Base-by-base conservation (phyloP, 1,140 invertebrate species). In the Monochamus saltuarius region DNA sequence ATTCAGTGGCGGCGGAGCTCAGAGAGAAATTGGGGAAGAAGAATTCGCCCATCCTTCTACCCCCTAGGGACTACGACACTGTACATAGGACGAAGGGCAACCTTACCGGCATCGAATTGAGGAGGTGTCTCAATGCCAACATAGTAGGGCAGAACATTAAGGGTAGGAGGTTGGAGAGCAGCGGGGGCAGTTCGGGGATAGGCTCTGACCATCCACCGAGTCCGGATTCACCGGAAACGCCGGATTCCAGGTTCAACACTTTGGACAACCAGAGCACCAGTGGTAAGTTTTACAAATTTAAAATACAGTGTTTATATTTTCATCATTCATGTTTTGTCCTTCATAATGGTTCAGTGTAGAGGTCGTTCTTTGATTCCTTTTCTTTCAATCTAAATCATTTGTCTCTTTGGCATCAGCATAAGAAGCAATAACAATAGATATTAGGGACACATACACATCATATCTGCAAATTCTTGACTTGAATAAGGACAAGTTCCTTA, bases 1-100 rank as follows among this genome's bases (percentile, higher is more conserved):
- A 97, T 76, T 95, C 91, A 34, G 79, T 98, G 62, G 93, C 94
- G 6, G 93, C 92, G 0, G 95, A 98, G 73, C 78, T 97, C 39
- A 84, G 92, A 63, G 89, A 89, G 61, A 94, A 96, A 75, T 79
- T 97, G 64, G 86, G 84, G 59, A 84, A 85, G 3, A 85, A 86
- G 61, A 85, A 86, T 17, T 87, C 87, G 0, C 94, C 94, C 1
- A 83, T 97, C 39, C 80, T 97, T 34, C 74, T 95, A 50, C 95
- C 95, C 1, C 94, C 95, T 0, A 84, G 92, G 40, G 95, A 97
- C 77, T 98, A 97, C 77, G 95, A 97, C 73, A 92, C 90, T 1
- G 87, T 91, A 7, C 89, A 92, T 68, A 80, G 92, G 54, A 87
- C 89, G 58, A 89, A 90, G 56, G 92, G 92, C 0, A 93, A 92